Percentiles rank a stretch among this genome's conserved stretches.
Evolutionary conservation across 2,797 vertebrate species (phyloP).

Genomic region (Vireo griseus): DNA sequence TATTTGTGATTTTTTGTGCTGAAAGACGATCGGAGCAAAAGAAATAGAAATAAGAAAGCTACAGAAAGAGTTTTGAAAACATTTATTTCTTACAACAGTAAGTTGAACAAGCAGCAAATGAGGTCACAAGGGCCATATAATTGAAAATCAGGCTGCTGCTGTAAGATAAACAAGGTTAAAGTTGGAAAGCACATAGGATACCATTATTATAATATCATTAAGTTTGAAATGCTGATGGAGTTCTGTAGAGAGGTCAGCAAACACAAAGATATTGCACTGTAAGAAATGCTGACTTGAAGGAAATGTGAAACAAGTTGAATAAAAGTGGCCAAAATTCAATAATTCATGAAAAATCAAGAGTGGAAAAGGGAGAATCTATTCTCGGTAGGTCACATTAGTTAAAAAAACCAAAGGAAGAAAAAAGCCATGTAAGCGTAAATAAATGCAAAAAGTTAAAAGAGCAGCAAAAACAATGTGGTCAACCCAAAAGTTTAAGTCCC

Average conservation of each 20-base stretch:
- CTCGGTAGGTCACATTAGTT: neutral
- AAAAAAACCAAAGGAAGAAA: neutral
- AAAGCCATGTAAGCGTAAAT: conserved; percentile 21
- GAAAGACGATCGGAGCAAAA: neutral
- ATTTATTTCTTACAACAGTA: neutral
- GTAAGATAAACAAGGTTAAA: conserved; percentile 43
- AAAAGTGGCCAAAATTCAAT: conserved; percentile 44
- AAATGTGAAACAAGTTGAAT: conserved; percentile 42
- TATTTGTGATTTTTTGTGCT: neutral
- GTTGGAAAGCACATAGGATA: neutral
- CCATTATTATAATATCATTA: conserved; percentile 42
- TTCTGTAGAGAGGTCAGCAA: conserved; percentile 40
- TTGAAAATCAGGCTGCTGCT: conserved; percentile 11
- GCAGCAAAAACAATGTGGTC: neutral
- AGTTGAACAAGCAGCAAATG: conserved; percentile 21
- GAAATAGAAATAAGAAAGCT: neutral
- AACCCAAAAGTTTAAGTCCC: neutral
- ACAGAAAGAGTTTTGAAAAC: neutral
- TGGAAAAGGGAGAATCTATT: conserved; percentile 10
- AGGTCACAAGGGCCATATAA: conserved; percentile 14
- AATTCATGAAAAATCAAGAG: conserved; percentile 51
- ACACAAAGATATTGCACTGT: conserved; percentile 26
- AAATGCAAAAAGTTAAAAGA: conserved; percentile 26
- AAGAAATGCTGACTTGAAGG: conserved; percentile 48
- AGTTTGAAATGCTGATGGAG: conserved; percentile 26